Conservation (phyloP, 2,888 invertebrate species). For the Cylindroiulus punctatus region DNA sequence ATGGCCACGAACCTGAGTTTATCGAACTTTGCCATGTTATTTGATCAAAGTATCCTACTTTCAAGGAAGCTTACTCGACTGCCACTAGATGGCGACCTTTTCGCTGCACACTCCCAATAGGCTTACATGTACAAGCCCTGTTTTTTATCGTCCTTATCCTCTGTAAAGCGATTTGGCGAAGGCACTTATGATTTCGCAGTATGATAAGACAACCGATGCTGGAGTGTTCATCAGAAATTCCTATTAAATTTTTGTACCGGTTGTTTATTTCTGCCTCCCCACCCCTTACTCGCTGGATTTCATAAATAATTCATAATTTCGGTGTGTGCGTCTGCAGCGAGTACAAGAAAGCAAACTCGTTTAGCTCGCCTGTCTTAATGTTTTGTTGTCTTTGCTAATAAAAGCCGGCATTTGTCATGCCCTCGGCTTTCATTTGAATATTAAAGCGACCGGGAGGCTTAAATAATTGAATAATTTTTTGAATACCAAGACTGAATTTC, state of each 20-base stretch:
- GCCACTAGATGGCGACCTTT: too few relatives aligned
- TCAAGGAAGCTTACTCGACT: too few relatives aligned
- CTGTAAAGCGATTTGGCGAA: neutral
- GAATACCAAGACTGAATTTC: neutral
- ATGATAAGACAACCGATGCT: neutral
- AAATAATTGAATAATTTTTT: neutral
- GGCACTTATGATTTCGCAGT: neutral
- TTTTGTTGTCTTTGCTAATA: constrained; percentile 23
- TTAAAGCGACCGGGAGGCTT: neutral
- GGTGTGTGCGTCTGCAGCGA: neutral
- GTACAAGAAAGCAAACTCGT: neutral
- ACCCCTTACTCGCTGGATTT: neutral
- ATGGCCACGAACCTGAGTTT: too few relatives aligned
- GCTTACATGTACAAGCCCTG: neutral
- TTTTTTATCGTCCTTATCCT: neutral
- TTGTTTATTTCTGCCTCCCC: neutral
- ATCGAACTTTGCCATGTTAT: too few relatives aligned
- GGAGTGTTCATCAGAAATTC: neutral
- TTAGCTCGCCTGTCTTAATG: neutral
- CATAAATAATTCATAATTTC: constrained; percentile 14
- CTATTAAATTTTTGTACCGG: neutral
- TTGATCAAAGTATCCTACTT: too few relatives aligned
- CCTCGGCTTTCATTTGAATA: neutral
- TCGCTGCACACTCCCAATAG: too few relatives aligned
- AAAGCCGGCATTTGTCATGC: constrained; percentile 14